Evolutionary conservation across 2,888 invertebrate genomes (phyloP).

Genomic region (Meta bourneti): DNA sequence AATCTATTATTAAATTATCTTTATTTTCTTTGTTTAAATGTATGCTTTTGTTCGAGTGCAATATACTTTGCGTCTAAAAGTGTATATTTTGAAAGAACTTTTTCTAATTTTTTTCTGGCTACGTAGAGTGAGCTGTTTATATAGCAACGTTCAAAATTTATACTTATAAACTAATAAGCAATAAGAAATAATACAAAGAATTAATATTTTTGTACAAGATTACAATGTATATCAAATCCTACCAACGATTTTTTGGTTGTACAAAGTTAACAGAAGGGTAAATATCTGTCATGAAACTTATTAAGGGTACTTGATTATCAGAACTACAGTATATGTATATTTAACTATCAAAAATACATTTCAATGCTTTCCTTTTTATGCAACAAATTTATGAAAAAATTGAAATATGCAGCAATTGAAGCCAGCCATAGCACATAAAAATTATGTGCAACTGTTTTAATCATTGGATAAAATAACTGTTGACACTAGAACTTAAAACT

Average conservation of each 20-base stretch:
- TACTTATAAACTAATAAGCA: conserved; percentile 19
- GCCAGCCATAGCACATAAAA: no score
- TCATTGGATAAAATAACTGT: no score
- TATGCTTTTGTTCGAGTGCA: not conserved
- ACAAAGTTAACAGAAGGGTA: not conserved
- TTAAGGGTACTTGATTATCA: no score
- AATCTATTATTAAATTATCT: conserved; percentile 16
- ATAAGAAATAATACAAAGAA: conserved; percentile 36
- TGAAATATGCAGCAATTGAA: no score
- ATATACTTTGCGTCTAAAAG: not conserved
- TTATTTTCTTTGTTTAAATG: conserved; percentile 1
- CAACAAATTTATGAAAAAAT: no score
- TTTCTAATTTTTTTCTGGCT: not conserved
- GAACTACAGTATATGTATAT: no score
- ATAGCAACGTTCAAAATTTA: not conserved
- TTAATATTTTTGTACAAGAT: conserved; percentile 47
- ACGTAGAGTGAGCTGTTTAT: not conserved
- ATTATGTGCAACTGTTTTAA: no score
- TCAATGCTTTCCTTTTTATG: no score
- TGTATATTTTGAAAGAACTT: not conserved
- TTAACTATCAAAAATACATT: no score
- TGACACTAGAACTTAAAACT: no score
- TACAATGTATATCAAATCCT: conserved; percentile 26
- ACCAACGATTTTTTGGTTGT: not conserved
- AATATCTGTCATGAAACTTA: not conserved